phyloP scores from a whole-genome alignment of 2,888 invertebrate genomes.

The Calameuta pallipes region DNA sequence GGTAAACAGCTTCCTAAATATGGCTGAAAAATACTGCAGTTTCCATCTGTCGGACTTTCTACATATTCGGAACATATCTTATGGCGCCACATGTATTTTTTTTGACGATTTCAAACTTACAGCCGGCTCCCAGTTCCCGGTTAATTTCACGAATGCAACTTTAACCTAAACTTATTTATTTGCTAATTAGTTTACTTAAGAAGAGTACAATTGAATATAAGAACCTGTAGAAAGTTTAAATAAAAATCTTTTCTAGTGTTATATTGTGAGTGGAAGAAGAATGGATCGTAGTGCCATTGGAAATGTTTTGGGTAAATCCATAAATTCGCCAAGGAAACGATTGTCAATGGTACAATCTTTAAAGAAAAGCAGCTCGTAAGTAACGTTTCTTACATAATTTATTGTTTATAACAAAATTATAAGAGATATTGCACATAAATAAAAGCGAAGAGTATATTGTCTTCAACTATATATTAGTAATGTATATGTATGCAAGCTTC shows the following conservation, averaged over 20 bases:
- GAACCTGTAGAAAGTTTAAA: too few species aligned
- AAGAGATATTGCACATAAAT: background rate
- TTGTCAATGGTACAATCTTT: constrained; percentile 59
- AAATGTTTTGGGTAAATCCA: constrained; percentile 43
- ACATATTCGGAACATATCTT: background rate
- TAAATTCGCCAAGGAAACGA: constrained; percentile 57
- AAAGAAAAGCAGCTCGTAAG: constrained; percentile 58
- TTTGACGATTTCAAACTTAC: background rate
- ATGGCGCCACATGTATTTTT: background rate
- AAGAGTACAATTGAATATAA: too few species aligned
- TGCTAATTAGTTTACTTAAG: too few species aligned
- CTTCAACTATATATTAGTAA: too few species aligned
- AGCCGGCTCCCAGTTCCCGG: background rate
- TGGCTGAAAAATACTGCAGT: background rate
- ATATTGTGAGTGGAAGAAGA: background rate
- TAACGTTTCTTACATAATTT: constrained; percentile 18
- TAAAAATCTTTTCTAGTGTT: background rate
- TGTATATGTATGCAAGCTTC: too few species aligned
- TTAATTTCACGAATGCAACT: background rate
- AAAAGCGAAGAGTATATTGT: too few species aligned
- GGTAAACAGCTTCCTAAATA: background rate
- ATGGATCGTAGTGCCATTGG: constrained; percentile 42
- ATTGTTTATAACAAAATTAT: background rate
- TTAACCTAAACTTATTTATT: too few species aligned
- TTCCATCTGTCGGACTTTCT: background rate